phyloP scores from a whole-genome alignment of 1,140 invertebrate genomes.

The Zaprionus camerounensis region DNA sequence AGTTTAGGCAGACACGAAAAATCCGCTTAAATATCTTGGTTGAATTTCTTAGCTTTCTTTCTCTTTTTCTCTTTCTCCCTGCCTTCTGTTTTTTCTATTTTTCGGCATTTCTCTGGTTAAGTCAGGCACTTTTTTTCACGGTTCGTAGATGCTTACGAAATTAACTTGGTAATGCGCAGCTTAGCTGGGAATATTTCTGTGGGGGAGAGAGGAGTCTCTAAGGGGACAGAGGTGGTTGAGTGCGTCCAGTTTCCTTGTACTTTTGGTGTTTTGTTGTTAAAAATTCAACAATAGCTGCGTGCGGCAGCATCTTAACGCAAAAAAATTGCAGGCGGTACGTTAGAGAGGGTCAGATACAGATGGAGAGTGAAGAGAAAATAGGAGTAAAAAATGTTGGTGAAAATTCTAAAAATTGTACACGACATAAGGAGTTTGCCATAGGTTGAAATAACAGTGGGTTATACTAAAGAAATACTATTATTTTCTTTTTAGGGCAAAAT shows the following conservation, averaged over 20 bases:
- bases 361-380: neutral
- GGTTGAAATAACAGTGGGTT: neutral
- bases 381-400: neutral
- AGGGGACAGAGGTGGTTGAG: neutral
- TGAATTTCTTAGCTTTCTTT: constrained; percentile 1
- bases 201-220: neutral
- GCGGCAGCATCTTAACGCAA: constrained; percentile 15
- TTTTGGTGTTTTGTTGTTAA: constrained; percentile 24
- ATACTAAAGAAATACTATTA: neutral
- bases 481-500: no score
- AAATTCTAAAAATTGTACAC: neutral
- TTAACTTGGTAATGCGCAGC: constrained; percentile 58
- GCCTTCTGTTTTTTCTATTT: constrained; percentile 37
- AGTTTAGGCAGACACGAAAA: constrained; percentile 52
- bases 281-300: constrained; percentile 57
- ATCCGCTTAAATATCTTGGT: constrained; percentile 63
- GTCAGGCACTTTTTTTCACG: constrained; percentile 66
- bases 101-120: constrained; percentile 79
- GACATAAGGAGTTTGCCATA: neutral
- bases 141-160: constrained; percentile 56
- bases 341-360: neutral
- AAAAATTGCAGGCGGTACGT: neutral
- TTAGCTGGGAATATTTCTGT: constrained; percentile 36
- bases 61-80: neutral
- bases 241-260: neutral